A percentile compares a stretch with the other conserved stretches of the same genome.
Conservation (phyloP, 2,888 invertebrate genomes). For the Dynastes hyllus region DNA sequence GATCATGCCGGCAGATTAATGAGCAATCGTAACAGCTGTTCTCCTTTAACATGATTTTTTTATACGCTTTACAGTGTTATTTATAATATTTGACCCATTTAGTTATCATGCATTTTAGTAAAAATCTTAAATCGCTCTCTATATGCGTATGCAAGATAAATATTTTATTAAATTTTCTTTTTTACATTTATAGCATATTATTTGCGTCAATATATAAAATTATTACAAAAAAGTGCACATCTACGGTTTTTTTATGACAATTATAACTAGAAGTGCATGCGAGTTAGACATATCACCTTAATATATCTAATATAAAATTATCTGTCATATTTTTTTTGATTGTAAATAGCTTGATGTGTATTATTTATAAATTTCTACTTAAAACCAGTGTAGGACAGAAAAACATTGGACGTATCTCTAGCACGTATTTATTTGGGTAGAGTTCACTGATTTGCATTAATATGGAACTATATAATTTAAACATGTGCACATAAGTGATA, state of each 20-base stretch:
- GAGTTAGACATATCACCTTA: not conserved
- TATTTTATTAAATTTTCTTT: slow-evolving; percentile 1
- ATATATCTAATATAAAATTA: slow-evolving; percentile 10
- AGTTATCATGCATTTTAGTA: slow-evolving; percentile 29
- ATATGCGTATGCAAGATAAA: not conserved
- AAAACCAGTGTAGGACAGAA: not conserved
- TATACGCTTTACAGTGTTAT: slow-evolving; percentile 46
- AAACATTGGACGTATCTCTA: not conserved
- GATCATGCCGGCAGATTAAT: slow-evolving; percentile 46
- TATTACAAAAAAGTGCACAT: not conserved
- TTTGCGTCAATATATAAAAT: slow-evolving; percentile 1
- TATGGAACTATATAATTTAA: not conserved
- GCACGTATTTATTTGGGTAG: not conserved
- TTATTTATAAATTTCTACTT: slow-evolving; percentile 11
- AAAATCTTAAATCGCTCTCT: slow-evolving; percentile 9
- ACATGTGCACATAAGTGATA: slow-evolving; percentile 12
- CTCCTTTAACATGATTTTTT: slow-evolving; percentile 51
- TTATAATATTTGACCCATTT: slow-evolving; percentile 53
- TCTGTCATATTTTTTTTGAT: not conserved
- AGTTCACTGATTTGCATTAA: slow-evolving; percentile 34
- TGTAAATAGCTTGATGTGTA: not conserved
- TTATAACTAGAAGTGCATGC: not conserved
- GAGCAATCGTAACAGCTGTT: slow-evolving; percentile 52
- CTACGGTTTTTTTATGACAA: not conserved
- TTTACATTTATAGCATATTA: not conserved